Evolutionary conservation across 1,140 invertebrate genomes (phyloP), one percentile per base, ranked within the genome.

Genomic region (Lordiphosa collinella): DNA sequence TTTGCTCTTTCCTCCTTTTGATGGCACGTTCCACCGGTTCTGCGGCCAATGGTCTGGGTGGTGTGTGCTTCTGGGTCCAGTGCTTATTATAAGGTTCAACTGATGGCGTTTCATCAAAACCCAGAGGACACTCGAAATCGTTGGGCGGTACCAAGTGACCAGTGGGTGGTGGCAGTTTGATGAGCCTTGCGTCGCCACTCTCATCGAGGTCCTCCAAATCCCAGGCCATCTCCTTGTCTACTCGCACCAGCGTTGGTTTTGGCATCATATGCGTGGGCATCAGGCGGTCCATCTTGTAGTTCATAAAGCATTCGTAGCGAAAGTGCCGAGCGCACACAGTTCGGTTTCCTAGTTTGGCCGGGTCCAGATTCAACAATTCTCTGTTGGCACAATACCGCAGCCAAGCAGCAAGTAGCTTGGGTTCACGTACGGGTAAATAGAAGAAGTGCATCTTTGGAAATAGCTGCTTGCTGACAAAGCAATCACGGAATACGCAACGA

Each of bases 281-380:
- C 0, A 89, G 52, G 7, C 80, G 47, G 10, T 88, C 69, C 43
- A 74, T 86, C 63, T 89, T 89, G 31, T 76, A 79, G 63, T 91
- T 91, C 63, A 89, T 89, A 57, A 91, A 91, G 65, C 80, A 90
- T 62, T 89, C 88, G 11, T 78, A 57, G 43, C 89, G 89, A 72
- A 91, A 91, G 69, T 91, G 90, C 3, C 87, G 59, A 12, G 89
- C 89, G 72, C 90, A 91, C 18, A 91, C 66, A 1, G 89, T 87
- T 63, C 89, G 90, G 56, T 90, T 90, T 13, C 79, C 55, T 13
- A 90, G 61, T 58, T 90, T 89, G 12, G 71, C 69, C 9, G 73
- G 60, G 9, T 86, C 66, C 34, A 89, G 62, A 41, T 89, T 73
- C 22, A 84, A 76, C 50, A 90, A 90, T 61, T 80, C 41, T 50